Conservation (phyloP, 37 sponge, comb jelly and placozoan genomes). For the Aplysina aerophoba region DNA sequence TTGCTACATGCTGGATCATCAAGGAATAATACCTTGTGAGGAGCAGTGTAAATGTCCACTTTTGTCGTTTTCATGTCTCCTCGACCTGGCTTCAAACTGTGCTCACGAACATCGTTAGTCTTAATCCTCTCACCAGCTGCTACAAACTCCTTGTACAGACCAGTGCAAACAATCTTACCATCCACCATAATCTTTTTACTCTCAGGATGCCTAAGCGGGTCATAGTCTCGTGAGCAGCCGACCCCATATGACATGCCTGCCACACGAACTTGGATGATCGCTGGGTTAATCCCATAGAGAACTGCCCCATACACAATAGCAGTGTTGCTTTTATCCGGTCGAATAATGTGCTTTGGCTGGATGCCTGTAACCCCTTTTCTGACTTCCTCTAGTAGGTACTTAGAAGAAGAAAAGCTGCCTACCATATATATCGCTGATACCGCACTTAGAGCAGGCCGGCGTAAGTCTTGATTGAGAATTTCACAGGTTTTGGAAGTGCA, state of each 20-base stretch:
- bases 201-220: not conserved
- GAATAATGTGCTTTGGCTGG: not conserved
- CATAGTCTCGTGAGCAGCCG: not conserved
- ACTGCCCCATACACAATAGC: constrained; percentile 21
- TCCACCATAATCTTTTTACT: not conserved
- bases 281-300: constrained; percentile 27
- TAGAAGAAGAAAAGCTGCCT: constrained; percentile 3
- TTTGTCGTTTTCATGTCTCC: too few species aligned
- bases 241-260: not conserved
- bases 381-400: not conserved
- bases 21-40: too few species aligned
- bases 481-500: too few species aligned
- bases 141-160: too few species aligned
- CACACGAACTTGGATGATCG: constrained; percentile 15
- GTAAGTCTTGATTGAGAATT: too few species aligned
- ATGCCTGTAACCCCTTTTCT: too few species aligned
- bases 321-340: not conserved
- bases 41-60: too few species aligned
- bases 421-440: constrained; percentile 15
- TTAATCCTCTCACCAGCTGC: too few species aligned
- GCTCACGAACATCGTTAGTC: too few species aligned
- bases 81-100: too few species aligned
- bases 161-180: not conserved
- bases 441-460: not conserved
- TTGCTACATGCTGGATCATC: too few species aligned